Evolutionary conservation across 2,888 invertebrate species (phyloP).

Genomic region (Nomada goodeniana): DNA sequence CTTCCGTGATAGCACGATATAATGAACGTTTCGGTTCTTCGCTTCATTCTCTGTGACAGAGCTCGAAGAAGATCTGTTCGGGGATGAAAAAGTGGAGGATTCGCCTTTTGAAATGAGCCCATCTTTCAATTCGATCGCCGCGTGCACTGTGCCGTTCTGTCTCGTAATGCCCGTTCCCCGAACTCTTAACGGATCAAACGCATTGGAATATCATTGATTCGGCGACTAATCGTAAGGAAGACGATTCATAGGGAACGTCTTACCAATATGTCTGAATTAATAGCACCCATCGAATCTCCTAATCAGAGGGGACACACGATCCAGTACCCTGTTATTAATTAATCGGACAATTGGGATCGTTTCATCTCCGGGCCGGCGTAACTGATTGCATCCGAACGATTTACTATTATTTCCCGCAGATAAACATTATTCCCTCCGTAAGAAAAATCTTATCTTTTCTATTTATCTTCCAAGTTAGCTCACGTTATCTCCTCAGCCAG

Average conservation of each 20-base stretch:
- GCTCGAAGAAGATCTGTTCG: too few species aligned
- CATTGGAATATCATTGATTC: background rate
- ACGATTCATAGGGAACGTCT: slow-evolving; percentile 36
- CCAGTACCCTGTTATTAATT: slow-evolving; percentile 71
- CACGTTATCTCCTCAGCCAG: background rate
- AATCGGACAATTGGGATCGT: slow-evolving; percentile 73
- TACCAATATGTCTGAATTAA: slow-evolving; percentile 7
- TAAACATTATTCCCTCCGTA: background rate
- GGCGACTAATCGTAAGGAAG: slow-evolving; percentile 10
- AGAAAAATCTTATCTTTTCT: background rate
- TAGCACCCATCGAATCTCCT: slow-evolving; percentile 32
- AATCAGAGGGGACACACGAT: slow-evolving; percentile 55
- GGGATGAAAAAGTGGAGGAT: too few species aligned
- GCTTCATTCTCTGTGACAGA: too few species aligned
- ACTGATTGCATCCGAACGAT: background rate
- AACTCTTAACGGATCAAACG: background rate
- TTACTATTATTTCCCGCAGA: background rate
- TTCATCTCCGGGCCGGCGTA: slow-evolving; percentile 50
- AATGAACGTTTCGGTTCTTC: background rate
- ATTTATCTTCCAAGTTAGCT: background rate
- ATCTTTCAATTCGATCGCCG: too few species aligned
- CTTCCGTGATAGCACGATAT: too few species aligned
- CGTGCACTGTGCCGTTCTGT: too few species aligned
- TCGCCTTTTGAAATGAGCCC: too few species aligned
- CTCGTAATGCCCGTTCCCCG: too few species aligned